A percentile compares a stretch with the other conserved stretches of the same genome.
Conservation (phyloP, 2,888 invertebrate species). For the Neoaliturus tenellus region DNA sequence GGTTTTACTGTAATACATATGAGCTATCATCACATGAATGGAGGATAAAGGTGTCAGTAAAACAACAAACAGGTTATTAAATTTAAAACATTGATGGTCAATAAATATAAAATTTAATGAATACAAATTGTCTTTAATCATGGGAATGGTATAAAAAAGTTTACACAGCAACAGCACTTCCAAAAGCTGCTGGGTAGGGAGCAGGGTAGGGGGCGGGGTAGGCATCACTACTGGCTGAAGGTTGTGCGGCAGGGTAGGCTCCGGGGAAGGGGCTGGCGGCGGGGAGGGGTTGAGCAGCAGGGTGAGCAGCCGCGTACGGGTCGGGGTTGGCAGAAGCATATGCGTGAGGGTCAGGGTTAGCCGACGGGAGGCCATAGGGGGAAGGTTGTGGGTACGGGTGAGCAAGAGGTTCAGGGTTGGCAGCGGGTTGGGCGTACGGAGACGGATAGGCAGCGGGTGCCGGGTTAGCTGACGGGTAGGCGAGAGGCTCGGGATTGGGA, state of each 20-base stretch:
- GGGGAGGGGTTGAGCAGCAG: not conserved
- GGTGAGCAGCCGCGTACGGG: not conserved
- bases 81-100: not conserved
- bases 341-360: not conserved
- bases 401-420: not conserved
- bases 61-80: too few species aligned
- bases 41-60: too few species aligned
- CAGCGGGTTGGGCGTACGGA: not conserved
- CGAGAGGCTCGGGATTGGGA: not conserved
- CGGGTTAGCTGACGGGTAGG: not conserved
- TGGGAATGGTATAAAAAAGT: not conserved
- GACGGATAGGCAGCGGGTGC: not conserved
- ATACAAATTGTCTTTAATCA: conserved; percentile 10
- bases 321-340: not conserved
- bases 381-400: not conserved
- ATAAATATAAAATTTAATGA: conserved; percentile 27
- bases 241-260: not conserved
- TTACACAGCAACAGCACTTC: not conserved
- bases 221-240: not conserved
- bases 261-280: not conserved
- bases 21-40: too few species aligned
- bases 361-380: not conserved
- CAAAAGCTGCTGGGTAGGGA: not conserved
- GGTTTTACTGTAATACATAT: too few species aligned
- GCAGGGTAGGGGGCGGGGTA: not conserved